Percentiles rank a stretch among this genome's conserved stretches.
Evolutionary conservation across 2,888 invertebrate species (phyloP).

Genomic region (Elysia crispata): DNA sequence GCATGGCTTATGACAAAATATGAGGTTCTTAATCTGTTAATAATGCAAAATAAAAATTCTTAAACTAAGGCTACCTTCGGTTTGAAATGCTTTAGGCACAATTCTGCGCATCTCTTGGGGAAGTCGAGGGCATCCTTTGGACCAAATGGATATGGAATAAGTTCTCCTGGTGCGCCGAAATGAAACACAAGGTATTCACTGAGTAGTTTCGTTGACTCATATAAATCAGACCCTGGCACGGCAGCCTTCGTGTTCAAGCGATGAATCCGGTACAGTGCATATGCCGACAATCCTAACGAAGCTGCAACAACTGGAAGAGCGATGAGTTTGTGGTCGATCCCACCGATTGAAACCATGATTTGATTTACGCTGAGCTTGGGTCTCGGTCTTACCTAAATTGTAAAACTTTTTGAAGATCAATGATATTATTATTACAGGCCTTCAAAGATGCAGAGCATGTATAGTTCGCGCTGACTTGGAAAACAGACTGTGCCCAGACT

Average conservation of each 20-base stretch:
- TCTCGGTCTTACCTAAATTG: no score
- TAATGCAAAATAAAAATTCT: no score
- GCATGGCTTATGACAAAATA: no score
- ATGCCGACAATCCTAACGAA: constrained; percentile 63
- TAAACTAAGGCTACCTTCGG: constrained; percentile 53
- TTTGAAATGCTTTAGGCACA: constrained; percentile 70
- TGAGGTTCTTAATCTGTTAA: no score
- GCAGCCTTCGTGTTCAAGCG: background rate
- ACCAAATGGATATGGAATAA: constrained; percentile 68
- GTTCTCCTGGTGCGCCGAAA: constrained; percentile 68
- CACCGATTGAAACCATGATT: constrained; percentile 60
- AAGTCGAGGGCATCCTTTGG: constrained; percentile 72
- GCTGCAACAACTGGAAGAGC: constrained; percentile 60
- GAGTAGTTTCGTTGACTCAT: constrained; percentile 70
- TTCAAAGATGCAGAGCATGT: no score
- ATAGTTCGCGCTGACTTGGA: no score
- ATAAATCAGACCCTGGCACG: constrained; percentile 45
- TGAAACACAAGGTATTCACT: constrained; percentile 75
- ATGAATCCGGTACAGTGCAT: constrained; percentile 60
- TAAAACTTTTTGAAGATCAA: no score
- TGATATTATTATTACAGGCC: no score
- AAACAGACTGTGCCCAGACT: no score
- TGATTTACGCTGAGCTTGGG: no score
- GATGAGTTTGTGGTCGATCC: constrained; percentile 64
- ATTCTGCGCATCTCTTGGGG: constrained; percentile 73